Conservation (phyloP, 2,888 invertebrate genomes). For the Fissipunctia ypsillon region DNA sequence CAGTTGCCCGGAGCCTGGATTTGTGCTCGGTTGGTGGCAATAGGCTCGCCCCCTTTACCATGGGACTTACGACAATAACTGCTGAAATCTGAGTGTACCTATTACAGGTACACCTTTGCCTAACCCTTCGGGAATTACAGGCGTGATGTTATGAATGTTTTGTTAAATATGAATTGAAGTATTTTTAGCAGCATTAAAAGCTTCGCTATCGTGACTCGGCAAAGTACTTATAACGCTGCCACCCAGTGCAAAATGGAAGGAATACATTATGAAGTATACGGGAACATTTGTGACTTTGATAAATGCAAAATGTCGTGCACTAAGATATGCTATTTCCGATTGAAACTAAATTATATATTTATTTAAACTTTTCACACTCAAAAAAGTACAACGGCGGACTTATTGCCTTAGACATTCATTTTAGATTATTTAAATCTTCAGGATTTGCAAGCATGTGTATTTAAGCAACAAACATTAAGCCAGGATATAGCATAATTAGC, state of each 20-base stretch:
- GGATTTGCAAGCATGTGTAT: background rate
- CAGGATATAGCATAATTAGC: too few relatives aligned
- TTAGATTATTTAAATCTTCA: constrained; percentile 17
- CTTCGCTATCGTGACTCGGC: background rate
- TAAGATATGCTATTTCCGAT: constrained; percentile 35
- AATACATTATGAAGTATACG: constrained; percentile 16
- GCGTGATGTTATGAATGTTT: background rate
- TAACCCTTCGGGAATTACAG: background rate
- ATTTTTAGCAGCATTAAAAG: background rate
- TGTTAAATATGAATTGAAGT: background rate
- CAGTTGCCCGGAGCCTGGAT: background rate
- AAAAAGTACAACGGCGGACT: too few relatives aligned
- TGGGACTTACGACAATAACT: background rate
- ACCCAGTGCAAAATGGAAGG: background rate
- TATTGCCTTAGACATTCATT: too few relatives aligned
- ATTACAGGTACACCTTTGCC: background rate
- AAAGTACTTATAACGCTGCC: constrained; percentile 12
- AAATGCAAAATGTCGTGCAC: constrained; percentile 38
- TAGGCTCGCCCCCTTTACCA: background rate
- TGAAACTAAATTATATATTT: too few relatives aligned
- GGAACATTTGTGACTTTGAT: constrained; percentile 42
- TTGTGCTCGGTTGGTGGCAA: background rate
- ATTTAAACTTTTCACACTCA: too few relatives aligned
- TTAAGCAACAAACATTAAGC: background rate
- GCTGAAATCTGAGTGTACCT: background rate